These are phyloP conservation scores for Clanis bilineata DNA, from an alignment of 2,888 invertebrate genomes.

Conservation along the genomic window DNA sequence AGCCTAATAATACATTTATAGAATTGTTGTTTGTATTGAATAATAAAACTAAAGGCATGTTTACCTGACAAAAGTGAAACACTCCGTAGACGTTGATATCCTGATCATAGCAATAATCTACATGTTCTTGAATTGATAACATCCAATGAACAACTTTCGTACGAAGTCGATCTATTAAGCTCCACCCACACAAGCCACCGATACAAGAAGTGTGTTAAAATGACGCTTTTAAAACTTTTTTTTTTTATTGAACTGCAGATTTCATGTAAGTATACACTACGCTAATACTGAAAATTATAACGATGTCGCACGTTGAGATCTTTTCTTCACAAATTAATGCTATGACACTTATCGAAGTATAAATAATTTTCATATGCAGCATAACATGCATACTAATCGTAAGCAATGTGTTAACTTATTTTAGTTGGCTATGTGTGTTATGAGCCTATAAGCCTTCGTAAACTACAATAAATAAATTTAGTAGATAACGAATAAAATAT, in stretches of 20 bases:
- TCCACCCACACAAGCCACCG: slow-evolving; percentile 69
- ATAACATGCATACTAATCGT: no score
- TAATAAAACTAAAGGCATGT: slow-evolving; percentile 9
- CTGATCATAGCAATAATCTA: slow-evolving; percentile 58
- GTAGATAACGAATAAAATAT: no score
- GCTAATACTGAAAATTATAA: background rate
- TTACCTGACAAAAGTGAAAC: slow-evolving; percentile 15
- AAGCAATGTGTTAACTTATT: no score
- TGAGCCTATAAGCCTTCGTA: no score
- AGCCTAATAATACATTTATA: background rate
- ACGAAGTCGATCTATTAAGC: slow-evolving; percentile 62
- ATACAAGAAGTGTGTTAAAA: slow-evolving; percentile 50
- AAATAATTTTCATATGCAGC: no score
- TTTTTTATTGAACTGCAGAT: no score
- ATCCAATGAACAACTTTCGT: slow-evolving; percentile 75
- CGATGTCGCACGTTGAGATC: background rate
- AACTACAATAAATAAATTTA: no score
- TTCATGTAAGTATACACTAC: background rate
- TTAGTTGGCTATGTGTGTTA: no score
- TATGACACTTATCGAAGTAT: background rate
- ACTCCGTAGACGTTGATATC: slow-evolving; percentile 27
- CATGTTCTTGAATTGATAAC: slow-evolving; percentile 69
- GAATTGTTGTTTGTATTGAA: background rate
- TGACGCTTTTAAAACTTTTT: slow-evolving; percentile 36
- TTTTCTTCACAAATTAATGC: background rate